Conservation (phyloP, 2,797 vertebrate species). For the Botia kubotai region DNA sequence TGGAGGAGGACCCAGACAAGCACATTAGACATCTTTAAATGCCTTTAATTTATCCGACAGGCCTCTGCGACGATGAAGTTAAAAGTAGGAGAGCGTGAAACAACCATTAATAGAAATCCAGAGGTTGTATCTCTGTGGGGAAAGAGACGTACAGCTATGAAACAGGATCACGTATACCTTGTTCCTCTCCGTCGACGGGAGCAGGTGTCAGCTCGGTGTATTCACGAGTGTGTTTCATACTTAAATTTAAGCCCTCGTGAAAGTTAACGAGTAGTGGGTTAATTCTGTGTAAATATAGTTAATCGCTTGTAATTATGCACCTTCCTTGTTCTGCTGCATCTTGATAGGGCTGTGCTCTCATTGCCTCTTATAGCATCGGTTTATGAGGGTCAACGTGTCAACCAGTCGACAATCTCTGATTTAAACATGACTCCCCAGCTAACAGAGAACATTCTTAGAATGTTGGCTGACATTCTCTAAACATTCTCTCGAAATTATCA, state of each 20-base stretch:
- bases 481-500: no score
- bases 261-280: slow-evolving; percentile 28
- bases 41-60: slow-evolving; percentile 59
- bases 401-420: neutral
- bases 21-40: slow-evolving; percentile 64
- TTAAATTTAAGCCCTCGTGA: slow-evolving; percentile 9
- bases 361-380: neutral
- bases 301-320: slow-evolving; percentile 36
- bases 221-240: slow-evolving; percentile 37
- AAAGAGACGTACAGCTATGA: slow-evolving; percentile 29
- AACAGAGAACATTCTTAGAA: no score
- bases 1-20: slow-evolving; percentile 47
- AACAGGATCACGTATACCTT: slow-evolving; percentile 37
- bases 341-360: neutral
- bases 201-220: slow-evolving; percentile 36
- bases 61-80: slow-evolving; percentile 28
- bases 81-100: slow-evolving; percentile 59
- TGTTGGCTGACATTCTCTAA: no score
- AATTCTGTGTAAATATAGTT: slow-evolving; percentile 21
- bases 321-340: slow-evolving; percentile 2
- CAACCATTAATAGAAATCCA: slow-evolving; percentile 42
- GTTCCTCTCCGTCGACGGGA: slow-evolving; percentile 32
- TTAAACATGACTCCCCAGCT: neutral
- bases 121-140: slow-evolving; percentile 37
- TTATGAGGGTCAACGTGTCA: slow-evolving; percentile 8